Percentiles rank a stretch among this genome's conserved stretches.
These are phyloP conservation scores for Ataeniobius toweri DNA, from an alignment of 2,797 vertebrate genomes.

Conservation along the genomic window DNA sequence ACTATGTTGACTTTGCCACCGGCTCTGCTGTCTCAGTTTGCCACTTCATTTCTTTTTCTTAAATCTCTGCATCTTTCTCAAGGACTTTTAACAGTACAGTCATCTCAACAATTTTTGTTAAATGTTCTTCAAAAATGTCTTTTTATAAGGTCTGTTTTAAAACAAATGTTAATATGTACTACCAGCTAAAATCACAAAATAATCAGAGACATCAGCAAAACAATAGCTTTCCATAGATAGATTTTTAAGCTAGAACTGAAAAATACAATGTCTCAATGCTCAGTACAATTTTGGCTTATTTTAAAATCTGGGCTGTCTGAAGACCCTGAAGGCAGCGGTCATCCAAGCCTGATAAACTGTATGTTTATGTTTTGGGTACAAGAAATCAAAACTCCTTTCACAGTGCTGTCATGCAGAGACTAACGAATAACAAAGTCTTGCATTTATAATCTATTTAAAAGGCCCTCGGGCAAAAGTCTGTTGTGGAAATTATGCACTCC, in stretches of 20 bases:
- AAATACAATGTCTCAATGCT: not conserved
- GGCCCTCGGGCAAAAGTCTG: not conserved
- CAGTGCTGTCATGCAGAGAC: not conserved
- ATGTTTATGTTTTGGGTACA: not conserved
- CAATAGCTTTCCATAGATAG: not conserved
- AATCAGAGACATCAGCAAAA: not conserved
- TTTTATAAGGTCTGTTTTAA: not conserved
- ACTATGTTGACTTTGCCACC: conserved; percentile 67
- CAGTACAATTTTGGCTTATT: not conserved
- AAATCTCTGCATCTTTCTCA: conserved; percentile 12
- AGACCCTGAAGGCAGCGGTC: not conserved
- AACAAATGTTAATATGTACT: not conserved
- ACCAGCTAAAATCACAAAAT: not conserved
- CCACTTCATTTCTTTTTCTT: conserved; percentile 16
- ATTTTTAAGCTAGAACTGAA: not conserved
- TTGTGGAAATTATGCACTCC: not conserved
- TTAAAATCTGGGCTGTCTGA: conserved; percentile 1
- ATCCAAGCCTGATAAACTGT: conserved; percentile 7
- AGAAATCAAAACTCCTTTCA: not conserved
- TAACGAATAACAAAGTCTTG: conserved; percentile 1
- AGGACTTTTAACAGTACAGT: conserved; percentile 26
- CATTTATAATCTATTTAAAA: conserved; percentile 3
- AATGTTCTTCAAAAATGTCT: not conserved
- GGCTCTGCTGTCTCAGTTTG: conserved; percentile 39
- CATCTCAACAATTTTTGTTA: conserved; percentile 26